A percentile compares a stretch with the other conserved stretches of the same genome.
These are phyloP conservation scores for Tricholaema leucomelas DNA, from an alignment of 2,113 vertebrate species.

Conservation along the genomic window DNA sequence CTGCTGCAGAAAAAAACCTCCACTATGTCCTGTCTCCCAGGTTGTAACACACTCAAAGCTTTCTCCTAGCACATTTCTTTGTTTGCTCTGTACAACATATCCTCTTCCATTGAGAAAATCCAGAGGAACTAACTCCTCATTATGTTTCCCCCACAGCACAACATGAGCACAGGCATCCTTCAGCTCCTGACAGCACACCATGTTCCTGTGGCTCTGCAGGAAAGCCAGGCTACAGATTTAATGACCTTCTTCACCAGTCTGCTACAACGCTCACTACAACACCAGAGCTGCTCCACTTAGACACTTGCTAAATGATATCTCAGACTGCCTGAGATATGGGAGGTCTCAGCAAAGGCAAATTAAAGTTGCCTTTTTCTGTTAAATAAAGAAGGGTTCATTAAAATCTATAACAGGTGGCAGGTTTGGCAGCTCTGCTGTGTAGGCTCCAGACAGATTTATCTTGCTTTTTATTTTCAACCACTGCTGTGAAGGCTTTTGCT, in stretches of 20 bases:
- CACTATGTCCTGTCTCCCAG: accelerated
- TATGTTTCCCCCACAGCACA: background rate
- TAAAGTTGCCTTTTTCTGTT: conserved; percentile 34
- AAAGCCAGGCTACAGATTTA: background rate
- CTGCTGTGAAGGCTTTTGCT: conserved; percentile 49
- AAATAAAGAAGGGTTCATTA: conserved; percentile 63
- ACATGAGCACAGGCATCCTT: background rate
- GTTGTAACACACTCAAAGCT: background rate
- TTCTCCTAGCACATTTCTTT: background rate
- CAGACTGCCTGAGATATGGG: background rate
- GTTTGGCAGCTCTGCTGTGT: conserved; percentile 52
- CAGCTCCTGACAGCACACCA: accelerated
- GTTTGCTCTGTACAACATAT: background rate
- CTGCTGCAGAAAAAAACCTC: background rate
- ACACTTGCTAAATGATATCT: background rate
- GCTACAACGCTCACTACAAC: background rate
- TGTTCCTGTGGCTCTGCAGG: background rate
- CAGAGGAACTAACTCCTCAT: background rate
- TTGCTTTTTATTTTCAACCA: conserved; percentile 71
- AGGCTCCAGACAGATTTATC: conserved; percentile 68
- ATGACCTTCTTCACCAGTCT: background rate
- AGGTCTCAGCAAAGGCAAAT: conserved; percentile 22
- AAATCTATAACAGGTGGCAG: conserved; percentile 72
- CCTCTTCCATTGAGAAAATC: background rate
- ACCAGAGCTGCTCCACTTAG: background rate